These are phyloP conservation scores for Timandra comae DNA, from an alignment of 2,888 invertebrate genomes.

Conservation along the genomic window DNA sequence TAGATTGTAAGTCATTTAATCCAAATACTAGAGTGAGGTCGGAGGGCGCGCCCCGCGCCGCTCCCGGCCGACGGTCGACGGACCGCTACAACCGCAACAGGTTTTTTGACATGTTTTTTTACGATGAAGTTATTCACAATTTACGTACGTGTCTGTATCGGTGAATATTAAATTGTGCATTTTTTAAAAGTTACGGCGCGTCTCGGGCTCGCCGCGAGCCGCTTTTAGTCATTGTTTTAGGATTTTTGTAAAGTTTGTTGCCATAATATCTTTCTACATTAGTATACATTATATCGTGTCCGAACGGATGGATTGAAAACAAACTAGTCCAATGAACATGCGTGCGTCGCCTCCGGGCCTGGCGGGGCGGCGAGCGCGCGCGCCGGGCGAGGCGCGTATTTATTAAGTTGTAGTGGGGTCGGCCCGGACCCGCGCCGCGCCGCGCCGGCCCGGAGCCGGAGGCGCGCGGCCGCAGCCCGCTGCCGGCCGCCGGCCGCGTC, in stretches of 20 bases:
- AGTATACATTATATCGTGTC: conserved; percentile 71
- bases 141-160: conserved; percentile 76
- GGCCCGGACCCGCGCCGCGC: conserved; percentile 13
- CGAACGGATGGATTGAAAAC: conserved; percentile 70
- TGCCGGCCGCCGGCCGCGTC: conserved; percentile 11
- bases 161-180: conserved; percentile 76
- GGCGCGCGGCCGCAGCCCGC: conserved; percentile 15
- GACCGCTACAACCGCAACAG: conserved; percentile 53
- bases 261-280: conserved; percentile 76
- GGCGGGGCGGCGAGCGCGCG: conserved; percentile 28
- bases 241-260: conserved; percentile 77
- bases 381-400: no score
- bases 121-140: conserved; percentile 74
- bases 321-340: conserved; percentile 69
- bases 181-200: conserved; percentile 69
- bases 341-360: conserved; percentile 41
- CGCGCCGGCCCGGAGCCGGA: no score
- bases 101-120: conserved; percentile 75
- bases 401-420: conserved; percentile 46
- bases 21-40: conserved; percentile 59
- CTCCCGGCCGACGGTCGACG: conserved; percentile 39
- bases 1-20: conserved; percentile 78
- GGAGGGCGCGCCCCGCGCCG: conserved; percentile 26
- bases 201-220: conserved; percentile 63
- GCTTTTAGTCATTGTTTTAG: conserved; percentile 78